A percentile compares a stretch with the other conserved stretches of the same genome.
These are phyloP conservation scores for Panagrolaimus sp. DNA, from an alignment of 1,140 invertebrate species.

Conservation along the genomic window DNA sequence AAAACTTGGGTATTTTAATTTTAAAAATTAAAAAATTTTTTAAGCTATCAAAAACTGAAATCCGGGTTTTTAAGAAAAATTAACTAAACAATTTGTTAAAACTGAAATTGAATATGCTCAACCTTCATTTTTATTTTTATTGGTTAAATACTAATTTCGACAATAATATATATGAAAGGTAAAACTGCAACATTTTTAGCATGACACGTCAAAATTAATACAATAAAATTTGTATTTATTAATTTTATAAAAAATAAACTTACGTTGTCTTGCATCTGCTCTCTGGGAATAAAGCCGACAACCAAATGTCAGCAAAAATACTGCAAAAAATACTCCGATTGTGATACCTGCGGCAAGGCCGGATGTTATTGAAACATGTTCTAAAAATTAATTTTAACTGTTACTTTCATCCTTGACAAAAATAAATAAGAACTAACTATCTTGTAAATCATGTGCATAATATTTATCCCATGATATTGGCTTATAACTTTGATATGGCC, in stretches of 20 bases:
- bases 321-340: conserved; percentile 48
- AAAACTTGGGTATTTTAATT: too few relatives aligned
- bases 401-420: not conserved
- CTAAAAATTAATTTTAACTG: conserved; percentile 29
- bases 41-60: too few relatives aligned
- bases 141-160: too few relatives aligned
- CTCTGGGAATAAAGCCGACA: conserved; percentile 51
- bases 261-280: conserved; percentile 4
- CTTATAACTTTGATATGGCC: conserved; percentile 51
- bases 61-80: too few relatives aligned
- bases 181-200: too few relatives aligned
- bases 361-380: conserved; percentile 47
- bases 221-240: too few relatives aligned
- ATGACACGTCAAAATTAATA: too few relatives aligned
- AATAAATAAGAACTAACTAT: conserved; percentile 39
- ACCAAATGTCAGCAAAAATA: conserved; percentile 55
- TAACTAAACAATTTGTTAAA: too few relatives aligned
- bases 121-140: too few relatives aligned
- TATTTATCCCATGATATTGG: conserved; percentile 57
- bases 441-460: conserved; percentile 46
- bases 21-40: too few relatives aligned
- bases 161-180: too few relatives aligned
- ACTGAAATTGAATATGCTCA: too few relatives aligned
- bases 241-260: not conserved
- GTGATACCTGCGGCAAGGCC: conserved; percentile 56